Conservation (phyloP, 2,888 invertebrate genomes). For the Cephus runcator region DNA sequence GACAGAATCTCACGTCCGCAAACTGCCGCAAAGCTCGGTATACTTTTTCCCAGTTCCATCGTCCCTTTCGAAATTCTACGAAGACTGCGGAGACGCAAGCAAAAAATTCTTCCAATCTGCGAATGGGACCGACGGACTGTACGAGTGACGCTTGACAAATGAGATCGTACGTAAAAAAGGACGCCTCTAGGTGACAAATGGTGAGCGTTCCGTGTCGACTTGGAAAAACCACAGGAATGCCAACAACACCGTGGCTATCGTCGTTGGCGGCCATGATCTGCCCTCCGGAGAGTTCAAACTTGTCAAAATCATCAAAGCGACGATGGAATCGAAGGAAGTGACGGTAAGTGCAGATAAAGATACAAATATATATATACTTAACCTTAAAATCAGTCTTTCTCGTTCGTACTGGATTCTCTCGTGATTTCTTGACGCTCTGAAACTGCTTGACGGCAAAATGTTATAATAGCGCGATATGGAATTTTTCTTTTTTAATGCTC, state of each 20-base stretch:
- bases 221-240: constrained; percentile 1
- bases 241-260: neutral
- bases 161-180: constrained; percentile 9
- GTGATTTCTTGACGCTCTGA: neutral
- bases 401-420: neutral
- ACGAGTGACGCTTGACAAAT: constrained; percentile 18
- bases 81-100: neutral
- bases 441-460: neutral
- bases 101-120: constrained; percentile 14
- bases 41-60: neutral
- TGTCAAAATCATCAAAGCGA: neutral
- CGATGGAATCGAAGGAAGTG: neutral
- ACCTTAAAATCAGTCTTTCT: neutral
- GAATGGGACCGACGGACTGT: constrained; percentile 4
- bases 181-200: constrained; percentile 10
- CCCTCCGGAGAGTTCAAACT: neutral
- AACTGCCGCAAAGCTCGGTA: neutral
- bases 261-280: neutral
- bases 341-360: neutral
- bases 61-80: neutral
- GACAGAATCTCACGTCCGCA: neutral
- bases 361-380: neutral
- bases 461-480: neutral
- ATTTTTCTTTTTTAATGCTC: neutral
- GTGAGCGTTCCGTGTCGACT: neutral